A percentile compares a stretch with the other conserved stretches of the same genome.
phyloP scores from a whole-genome alignment of 1,140 invertebrate species.

The Habropoda laboriosa region DNA sequence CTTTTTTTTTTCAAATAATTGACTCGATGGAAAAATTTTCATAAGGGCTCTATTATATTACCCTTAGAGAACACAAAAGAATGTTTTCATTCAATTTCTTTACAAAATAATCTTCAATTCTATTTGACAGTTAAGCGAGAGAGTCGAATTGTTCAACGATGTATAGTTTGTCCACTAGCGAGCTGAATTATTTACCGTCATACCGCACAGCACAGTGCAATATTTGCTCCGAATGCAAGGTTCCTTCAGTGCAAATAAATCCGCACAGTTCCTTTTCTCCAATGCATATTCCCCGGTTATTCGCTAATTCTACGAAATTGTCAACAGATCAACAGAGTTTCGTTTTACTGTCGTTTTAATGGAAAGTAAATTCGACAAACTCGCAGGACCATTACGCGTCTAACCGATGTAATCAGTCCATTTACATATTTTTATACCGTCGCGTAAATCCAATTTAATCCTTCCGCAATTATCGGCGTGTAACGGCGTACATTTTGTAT shows the following conservation, averaged over 20 bases:
- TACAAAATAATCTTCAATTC: too few relatives aligned
- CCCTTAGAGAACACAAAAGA: too few relatives aligned
- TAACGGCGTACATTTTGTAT: too few relatives aligned
- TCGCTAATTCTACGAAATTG: background rate
- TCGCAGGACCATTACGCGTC: background rate
- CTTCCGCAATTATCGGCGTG: too few relatives aligned
- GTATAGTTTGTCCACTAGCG: background rate
- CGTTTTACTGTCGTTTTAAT: conserved; percentile 7
- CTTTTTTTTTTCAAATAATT: too few relatives aligned
- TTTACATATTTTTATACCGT: too few relatives aligned
- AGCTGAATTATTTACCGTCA: conserved; percentile 23
- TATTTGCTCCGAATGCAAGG: background rate
- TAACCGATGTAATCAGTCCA: background rate
- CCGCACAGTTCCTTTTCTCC: background rate
- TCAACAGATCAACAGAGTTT: conserved; percentile 6
- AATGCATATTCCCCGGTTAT: background rate
- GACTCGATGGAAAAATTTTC: too few relatives aligned
- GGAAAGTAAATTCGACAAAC: background rate
- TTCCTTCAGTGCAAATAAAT: background rate
- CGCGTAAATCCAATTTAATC: background rate
- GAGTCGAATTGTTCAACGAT: background rate
- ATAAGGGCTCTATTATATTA: too few relatives aligned
- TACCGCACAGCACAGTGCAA: background rate
- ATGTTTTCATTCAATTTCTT: too few relatives aligned
- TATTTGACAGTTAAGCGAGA: too few relatives aligned